Percentiles rank a stretch among this genome's conserved stretches.
Conservation (phyloP, 2,113 vertebrate species). For the Oplegnathus fasciatus region DNA sequence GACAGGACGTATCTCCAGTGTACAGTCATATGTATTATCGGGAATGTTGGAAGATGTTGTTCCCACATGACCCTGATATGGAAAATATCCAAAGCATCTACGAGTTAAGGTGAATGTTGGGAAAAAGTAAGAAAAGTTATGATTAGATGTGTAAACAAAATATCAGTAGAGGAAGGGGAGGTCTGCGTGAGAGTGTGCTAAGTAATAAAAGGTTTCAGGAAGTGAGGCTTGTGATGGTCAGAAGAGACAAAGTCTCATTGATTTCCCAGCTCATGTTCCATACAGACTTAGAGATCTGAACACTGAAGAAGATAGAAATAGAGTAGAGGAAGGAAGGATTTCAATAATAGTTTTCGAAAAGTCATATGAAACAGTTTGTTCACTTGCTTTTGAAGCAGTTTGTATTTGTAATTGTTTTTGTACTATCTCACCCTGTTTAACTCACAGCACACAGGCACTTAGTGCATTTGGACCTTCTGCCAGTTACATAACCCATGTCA, state of each 20-base stretch:
- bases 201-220: slow-evolving; percentile 20
- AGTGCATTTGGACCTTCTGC: slow-evolving; percentile 62
- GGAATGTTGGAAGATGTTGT: background rate
- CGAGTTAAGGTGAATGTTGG: background rate
- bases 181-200: background rate
- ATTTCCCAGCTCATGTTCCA: slow-evolving; percentile 26
- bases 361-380: background rate
- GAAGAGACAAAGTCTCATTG: slow-evolving; percentile 4
- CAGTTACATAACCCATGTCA: slow-evolving; percentile 71
- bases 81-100: background rate
- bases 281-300: background rate
- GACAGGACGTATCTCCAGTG: background rate
- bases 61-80: background rate
- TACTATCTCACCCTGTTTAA: slow-evolving; percentile 12
- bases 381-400: background rate
- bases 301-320: background rate
- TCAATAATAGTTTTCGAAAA: background rate
- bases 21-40: background rate
- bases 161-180: background rate
- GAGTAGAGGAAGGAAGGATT: background rate
- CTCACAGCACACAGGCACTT: slow-evolving; percentile 22
- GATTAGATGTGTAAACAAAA: background rate
- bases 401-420: background rate
- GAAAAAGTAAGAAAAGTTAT: background rate
- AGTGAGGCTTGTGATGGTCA: background rate